phyloP scores from a whole-genome alignment of 2,888 invertebrate genomes.

The Archaeoteleia sp. region DNA sequence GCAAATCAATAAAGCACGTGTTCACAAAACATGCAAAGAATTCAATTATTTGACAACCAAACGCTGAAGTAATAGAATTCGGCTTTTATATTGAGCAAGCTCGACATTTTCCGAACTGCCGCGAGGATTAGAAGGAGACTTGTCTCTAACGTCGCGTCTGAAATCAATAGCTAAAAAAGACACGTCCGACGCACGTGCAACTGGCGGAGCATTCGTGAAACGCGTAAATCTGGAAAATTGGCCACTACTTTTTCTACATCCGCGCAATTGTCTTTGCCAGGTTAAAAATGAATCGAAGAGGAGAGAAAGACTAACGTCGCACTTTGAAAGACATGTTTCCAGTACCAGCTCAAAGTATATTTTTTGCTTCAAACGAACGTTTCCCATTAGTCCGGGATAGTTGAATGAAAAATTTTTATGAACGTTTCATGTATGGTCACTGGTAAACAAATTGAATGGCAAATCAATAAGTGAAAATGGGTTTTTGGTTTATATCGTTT shows the following conservation, averaged over 20 bases:
- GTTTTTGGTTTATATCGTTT: too few relatives aligned
- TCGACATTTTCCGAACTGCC: conserved; percentile 50
- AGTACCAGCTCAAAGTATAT: too few relatives aligned
- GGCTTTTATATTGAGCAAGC: conserved; percentile 50
- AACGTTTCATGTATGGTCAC: too few relatives aligned
- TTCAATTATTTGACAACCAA: conserved; percentile 49
- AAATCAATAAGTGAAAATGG: too few relatives aligned
- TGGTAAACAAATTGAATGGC: too few relatives aligned
- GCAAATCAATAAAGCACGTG: conserved; percentile 44
- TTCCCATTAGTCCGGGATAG: too few relatives aligned
- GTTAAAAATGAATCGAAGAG: conserved; percentile 30
- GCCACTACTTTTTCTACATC: conserved; percentile 23
- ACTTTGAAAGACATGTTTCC: neutral
- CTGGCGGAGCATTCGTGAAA: conserved; percentile 50
- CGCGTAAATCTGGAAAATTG: conserved; percentile 56
- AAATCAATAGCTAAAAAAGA: conserved; percentile 56
- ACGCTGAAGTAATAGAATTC: conserved; percentile 47
- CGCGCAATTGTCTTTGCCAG: conserved; percentile 20
- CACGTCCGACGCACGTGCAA: conserved; percentile 66
- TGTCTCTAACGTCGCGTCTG: conserved; percentile 39
- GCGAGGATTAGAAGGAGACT: conserved; percentile 46
- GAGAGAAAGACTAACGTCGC: conserved; percentile 13
- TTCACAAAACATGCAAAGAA: conserved; percentile 43
- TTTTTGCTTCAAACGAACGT: too few relatives aligned
- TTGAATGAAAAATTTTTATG: too few relatives aligned